These are phyloP conservation scores for Myrmecobius fasciatus DNA, from an alignment of 2,113 vertebrate genomes.

Conservation along the genomic window DNA sequence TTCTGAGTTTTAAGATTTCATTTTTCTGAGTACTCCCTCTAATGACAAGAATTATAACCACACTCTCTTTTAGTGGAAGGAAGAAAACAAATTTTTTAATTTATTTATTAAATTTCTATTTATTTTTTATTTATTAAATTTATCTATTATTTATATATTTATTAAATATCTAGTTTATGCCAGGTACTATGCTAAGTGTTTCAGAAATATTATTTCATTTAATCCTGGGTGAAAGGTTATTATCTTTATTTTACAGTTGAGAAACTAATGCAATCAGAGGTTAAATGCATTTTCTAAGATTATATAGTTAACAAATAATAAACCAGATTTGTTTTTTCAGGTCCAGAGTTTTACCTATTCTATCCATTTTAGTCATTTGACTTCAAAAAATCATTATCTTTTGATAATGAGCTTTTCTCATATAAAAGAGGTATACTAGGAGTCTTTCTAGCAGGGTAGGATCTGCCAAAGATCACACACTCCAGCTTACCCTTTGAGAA, in stretches of 20 bases:
- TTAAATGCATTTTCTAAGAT: neutral
- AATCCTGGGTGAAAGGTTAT: neutral
- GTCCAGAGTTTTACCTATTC: too few species aligned
- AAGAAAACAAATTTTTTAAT: neutral
- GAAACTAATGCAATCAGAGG: neutral
- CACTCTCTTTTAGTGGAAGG: neutral
- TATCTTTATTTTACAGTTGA: neutral
- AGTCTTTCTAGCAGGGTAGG: neutral
- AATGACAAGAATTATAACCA: neutral
- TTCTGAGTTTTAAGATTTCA: neutral
- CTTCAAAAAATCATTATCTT: neutral
- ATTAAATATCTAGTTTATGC: neutral
- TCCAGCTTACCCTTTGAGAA: neutral
- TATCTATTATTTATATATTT: too few species aligned
- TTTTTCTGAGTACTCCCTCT: neutral
- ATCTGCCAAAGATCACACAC: neutral
- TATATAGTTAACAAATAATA: neutral
- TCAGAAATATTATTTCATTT: neutral
- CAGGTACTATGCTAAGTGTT: neutral
- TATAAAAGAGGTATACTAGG: too few species aligned
- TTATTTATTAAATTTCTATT: too few species aligned
- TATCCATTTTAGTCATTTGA: neutral
- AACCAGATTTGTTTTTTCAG: neutral
- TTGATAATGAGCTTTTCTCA: neutral
- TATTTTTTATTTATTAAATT: too few species aligned